Percentiles rank a stretch among this genome's conserved stretches.
Evolutionary conservation across 2,113 vertebrate genomes (phyloP).

Genomic region (Scomber scombrus): DNA sequence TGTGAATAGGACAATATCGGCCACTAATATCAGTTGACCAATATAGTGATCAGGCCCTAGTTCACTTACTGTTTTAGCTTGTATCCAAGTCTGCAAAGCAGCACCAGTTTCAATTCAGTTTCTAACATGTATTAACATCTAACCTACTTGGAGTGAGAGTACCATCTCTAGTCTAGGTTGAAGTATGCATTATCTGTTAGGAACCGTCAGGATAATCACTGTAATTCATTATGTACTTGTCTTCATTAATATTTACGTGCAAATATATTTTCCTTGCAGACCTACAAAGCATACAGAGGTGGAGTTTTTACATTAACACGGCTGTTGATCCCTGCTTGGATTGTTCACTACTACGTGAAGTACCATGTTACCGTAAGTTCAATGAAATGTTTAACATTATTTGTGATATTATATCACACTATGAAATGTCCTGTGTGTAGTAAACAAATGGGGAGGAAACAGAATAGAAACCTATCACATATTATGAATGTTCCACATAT

Average conservation of each 20-base stretch:
- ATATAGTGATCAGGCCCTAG: no score
- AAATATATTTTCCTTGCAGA: conserved; percentile 78
- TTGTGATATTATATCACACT: neutral
- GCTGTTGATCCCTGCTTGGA: conserved; percentile 88
- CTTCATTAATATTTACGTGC: neutral
- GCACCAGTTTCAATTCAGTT: no score
- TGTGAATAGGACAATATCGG: no score
- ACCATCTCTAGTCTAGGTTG: neutral
- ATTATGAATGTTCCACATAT: neutral
- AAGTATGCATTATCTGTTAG: neutral
- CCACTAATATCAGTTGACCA: no score
- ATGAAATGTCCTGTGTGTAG: neutral
- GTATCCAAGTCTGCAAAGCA: no score
- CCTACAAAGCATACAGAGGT: conserved; percentile 84
- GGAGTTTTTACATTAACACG: conserved; percentile 81
- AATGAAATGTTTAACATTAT: neutral
- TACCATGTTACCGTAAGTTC: conserved; percentile 90
- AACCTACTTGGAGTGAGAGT: neutral
- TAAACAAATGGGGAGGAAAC: neutral
- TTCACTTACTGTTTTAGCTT: no score
- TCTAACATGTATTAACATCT: neutral
- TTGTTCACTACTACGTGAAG: conserved; percentile 89
- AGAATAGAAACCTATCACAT: neutral
- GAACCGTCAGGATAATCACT: neutral
- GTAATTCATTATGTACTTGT: neutral